Evolutionary conservation across 1,140 invertebrate species (phyloP).

Genomic region (Mycetomoellerius zeteki): DNA sequence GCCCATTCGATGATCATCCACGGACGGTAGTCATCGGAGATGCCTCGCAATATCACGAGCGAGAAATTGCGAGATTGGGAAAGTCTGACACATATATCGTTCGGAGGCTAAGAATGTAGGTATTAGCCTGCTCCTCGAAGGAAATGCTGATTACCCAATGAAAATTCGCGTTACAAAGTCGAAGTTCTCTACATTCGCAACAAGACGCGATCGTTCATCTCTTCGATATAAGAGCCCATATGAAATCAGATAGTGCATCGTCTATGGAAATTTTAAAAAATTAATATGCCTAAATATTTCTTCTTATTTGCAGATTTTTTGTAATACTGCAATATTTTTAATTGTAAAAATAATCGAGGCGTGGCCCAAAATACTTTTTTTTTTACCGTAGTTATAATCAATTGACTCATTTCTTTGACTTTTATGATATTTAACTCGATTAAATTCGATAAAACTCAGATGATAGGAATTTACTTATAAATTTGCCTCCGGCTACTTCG

Average conservation of each 20-base stretch:
- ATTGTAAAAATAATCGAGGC: neutral
- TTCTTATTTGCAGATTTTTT: neutral
- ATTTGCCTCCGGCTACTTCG: neutral
- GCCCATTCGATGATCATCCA: slow-evolving; percentile 31
- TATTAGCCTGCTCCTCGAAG: neutral
- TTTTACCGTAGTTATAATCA: neutral
- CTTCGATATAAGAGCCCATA: neutral
- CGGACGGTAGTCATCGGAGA: slow-evolving; percentile 34
- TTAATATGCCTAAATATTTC: neutral
- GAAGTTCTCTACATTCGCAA: neutral
- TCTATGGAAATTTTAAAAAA: neutral
- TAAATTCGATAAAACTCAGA: neutral
- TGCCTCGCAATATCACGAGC: slow-evolving; percentile 12
- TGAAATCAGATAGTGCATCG: neutral
- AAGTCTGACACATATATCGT: slow-evolving; percentile 33
- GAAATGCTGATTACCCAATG: slow-evolving; percentile 17
- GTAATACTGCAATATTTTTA: neutral
- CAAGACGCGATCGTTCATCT: neutral
- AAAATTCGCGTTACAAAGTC: slow-evolving; percentile 5
- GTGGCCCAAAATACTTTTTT: neutral
- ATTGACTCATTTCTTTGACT: neutral
- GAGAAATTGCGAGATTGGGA: slow-evolving; percentile 47
- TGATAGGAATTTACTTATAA: slow-evolving; percentile 8
- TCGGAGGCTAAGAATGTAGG: slow-evolving; percentile 27
- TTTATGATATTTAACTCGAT: neutral